Percentiles rank a stretch among this genome's conserved stretches.
Conservation (phyloP, 2,888 invertebrate species). For the Melinaea menophilus region DNA sequence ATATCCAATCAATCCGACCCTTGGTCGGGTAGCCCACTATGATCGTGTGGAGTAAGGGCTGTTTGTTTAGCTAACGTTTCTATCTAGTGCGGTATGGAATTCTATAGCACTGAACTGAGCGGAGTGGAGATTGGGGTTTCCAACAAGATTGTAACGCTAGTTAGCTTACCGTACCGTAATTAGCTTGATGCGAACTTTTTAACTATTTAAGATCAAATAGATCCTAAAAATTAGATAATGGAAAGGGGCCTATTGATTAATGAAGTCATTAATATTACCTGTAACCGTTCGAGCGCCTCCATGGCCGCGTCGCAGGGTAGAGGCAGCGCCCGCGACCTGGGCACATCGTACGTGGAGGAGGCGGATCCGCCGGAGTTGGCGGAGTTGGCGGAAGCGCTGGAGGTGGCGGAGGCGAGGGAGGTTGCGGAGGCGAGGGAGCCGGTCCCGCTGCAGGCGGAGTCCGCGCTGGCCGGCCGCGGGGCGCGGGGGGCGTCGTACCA, state of each 20-base stretch:
- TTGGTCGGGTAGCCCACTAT: too few relatives aligned
- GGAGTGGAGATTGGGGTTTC: too few relatives aligned
- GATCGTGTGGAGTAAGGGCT: too few relatives aligned
- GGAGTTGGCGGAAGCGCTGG: slow-evolving; percentile 69
- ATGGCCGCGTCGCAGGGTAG: slow-evolving; percentile 72
- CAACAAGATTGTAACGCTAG: too few relatives aligned
- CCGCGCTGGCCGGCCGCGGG: slow-evolving; percentile 74
- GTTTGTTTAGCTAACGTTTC: too few relatives aligned
- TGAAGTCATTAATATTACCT: slow-evolving; percentile 63
- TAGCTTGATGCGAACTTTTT: too few relatives aligned
- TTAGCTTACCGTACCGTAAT: too few relatives aligned
- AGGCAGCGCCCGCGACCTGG: slow-evolving; percentile 66
- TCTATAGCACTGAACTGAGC: too few relatives aligned
- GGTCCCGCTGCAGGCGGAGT: slow-evolving; percentile 78
- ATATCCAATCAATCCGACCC: not conserved
- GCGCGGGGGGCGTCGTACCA: slow-evolving; percentile 74
- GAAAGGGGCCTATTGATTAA: too few relatives aligned
- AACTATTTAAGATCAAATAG: too few relatives aligned
- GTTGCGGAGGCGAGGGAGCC: slow-evolving; percentile 71
- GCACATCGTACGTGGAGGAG: slow-evolving; percentile 73
- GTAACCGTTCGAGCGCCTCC: slow-evolving; percentile 70
- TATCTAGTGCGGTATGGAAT: too few relatives aligned
- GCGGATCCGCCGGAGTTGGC: slow-evolving; percentile 66
- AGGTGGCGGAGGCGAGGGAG: slow-evolving; percentile 71
- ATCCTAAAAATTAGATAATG: too few relatives aligned